Base-by-base conservation (phyloP, 2,888 invertebrate genomes). In the Chrysomela aeneicollis region DNA sequence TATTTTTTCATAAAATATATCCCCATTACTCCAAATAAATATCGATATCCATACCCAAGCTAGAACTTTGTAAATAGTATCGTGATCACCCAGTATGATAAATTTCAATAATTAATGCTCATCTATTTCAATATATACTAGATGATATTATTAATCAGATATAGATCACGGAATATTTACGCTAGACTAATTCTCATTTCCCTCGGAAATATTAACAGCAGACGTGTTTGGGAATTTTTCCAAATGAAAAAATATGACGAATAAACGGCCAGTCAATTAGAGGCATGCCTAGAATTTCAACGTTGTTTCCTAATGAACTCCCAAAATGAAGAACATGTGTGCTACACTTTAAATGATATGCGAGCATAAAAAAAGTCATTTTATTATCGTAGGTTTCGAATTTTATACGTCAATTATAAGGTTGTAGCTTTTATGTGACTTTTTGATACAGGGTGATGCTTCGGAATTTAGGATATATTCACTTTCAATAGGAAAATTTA, bases 181-280 rank as follows among this genome's bases (percentile, higher is more conserved):
- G n/a, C n/a, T n/a, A 42, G 3, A 42, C n/a, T 4, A 3, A 42
- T 42, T 15, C n/a, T 6, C n/a, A 12, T 42, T 42, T 42, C 6
- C 42, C n/a, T 42, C 15, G 4, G 4, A 42, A 6, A 3, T 3
- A 3, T 3, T 2, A 35, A 42, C 10, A 42, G 42, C 15, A n/a
- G 42, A 42, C 42, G 53, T 22, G 21, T 47, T 35, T 59, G 10
- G 32, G 47, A 58, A 57, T 37, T 52, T 60, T 32, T 49, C 52
- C n/a, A 61, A 66, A 62, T 64, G 61, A 64, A 74, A 69, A 68
- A 71, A 67, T 71, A 74, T 70, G 69, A 70, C 66, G 68, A 70
- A 70, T 69, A 73, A 70, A 67, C 63, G 64, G 61, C 64, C 69
- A 71, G 62, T 68, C 72, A 72, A 75, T 75, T 75, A 75, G 70